Evolutionary conservation across 2,888 invertebrate genomes (phyloP).

Genomic region (Caenorhabditis sp.): DNA sequence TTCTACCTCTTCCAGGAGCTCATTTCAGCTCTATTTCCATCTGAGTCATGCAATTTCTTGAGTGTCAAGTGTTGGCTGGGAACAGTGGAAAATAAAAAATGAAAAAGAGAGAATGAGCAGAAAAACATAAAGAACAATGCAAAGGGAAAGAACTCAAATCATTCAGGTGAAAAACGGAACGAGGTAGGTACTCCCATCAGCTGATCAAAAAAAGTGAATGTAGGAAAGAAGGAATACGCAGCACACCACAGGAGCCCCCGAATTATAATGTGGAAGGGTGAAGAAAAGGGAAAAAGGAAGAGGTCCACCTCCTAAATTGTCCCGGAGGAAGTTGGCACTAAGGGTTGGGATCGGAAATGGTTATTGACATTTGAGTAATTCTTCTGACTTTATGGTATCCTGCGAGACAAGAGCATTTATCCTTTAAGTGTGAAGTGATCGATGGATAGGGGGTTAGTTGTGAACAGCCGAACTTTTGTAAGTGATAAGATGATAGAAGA

Average conservation of each 20-base stretch:
- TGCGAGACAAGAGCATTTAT: not conserved
- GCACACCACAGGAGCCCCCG: conserved; percentile 13
- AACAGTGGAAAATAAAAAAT: no score
- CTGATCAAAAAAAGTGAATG: not conserved
- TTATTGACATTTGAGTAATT: conserved; percentile 13
- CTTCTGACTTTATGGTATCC: not conserved
- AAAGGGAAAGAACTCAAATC: conserved; percentile 50
- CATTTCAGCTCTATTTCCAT: not conserved
- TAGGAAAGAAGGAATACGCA: conserved; percentile 28
- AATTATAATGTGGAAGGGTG: not conserved
- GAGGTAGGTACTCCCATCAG: conserved; percentile 11
- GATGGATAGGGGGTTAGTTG: conserved; percentile 7
- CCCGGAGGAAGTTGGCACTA: conserved; percentile 26
- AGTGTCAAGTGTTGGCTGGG: conserved; percentile 14
- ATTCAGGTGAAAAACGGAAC: conserved; percentile 51
- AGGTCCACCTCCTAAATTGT: conserved; percentile 7
- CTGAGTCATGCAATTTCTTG: conserved; percentile 14
- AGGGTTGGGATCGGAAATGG: conserved; percentile 20
- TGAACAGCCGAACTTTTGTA: conserved; percentile 57
- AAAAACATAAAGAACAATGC: conserved; percentile 29
- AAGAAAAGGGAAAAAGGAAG: not conserved
- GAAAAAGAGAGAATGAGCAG: no score
- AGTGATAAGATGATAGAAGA: conserved; percentile 48
- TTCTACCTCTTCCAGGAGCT: not conserved
- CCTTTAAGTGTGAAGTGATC: conserved; percentile 18